Evolutionary conservation across 2,888 invertebrate species (phyloP).

Genomic region (Pollenia griseotomentosa): DNA sequence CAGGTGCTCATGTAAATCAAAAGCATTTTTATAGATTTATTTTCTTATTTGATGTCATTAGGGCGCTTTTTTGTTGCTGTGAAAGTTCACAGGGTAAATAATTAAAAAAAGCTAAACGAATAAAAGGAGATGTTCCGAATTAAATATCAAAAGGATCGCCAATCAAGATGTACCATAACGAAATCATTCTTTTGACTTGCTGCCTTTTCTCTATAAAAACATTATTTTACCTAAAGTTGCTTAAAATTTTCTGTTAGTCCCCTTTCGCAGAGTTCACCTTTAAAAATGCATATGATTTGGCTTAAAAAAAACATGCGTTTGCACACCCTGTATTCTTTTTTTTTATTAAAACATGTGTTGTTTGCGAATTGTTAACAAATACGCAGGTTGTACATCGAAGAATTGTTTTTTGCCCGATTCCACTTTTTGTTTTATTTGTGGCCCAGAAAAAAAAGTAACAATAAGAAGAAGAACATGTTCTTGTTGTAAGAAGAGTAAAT

Average conservation of each 20-base stretch:
- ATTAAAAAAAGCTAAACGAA: no score
- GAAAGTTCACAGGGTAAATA: no score
- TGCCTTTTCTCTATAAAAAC: constrained; percentile 33
- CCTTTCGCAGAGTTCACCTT: constrained; percentile 24
- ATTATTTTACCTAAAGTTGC: constrained; percentile 44
- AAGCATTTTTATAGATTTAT: no score
- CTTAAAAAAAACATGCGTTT: constrained; percentile 29
- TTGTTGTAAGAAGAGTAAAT: constrained; percentile 67
- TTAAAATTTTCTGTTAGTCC: constrained; percentile 36
- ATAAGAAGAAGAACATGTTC: constrained; percentile 59
- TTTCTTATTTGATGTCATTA: no score
- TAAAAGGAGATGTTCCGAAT: no score
- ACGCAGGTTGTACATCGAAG: constrained; percentile 62
- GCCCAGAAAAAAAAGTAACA: constrained; percentile 21
- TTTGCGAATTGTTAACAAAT: constrained; percentile 72
- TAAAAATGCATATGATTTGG: constrained; percentile 38
- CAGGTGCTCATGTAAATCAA: no score
- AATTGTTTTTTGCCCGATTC: constrained; percentile 12
- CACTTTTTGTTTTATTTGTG: constrained; percentile 32
- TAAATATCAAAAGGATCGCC: no score
- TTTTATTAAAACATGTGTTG: constrained; percentile 72
- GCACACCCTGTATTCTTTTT: constrained; percentile 59
- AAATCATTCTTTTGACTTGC: constrained; percentile 7
- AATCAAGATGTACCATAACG: neutral
- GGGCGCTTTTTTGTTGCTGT: no score